A percentile compares a stretch with the other conserved stretches of the same genome.
phyloP scores from a whole-genome alignment of 2,888 invertebrate genomes.

The Ryuthela nishihirai region DNA sequence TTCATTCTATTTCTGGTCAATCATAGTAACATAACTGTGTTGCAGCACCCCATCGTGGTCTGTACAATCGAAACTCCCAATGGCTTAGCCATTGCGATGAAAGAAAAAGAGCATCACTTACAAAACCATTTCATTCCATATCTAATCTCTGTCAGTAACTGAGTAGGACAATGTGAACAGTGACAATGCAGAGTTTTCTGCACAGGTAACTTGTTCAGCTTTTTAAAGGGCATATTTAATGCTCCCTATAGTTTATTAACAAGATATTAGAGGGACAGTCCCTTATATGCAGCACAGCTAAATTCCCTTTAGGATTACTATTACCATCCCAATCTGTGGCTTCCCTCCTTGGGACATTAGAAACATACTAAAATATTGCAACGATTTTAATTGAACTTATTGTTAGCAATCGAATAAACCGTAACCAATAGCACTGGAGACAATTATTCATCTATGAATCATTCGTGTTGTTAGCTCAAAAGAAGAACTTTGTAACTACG shows the following conservation, averaged over 20 bases:
- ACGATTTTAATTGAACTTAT: too few relatives aligned
- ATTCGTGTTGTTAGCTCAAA: too few relatives aligned
- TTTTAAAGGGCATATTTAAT: constrained; percentile 20
- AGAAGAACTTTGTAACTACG: too few relatives aligned
- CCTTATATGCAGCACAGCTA: constrained; percentile 5
- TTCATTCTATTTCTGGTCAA: constrained; percentile 19
- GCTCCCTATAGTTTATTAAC: constrained; percentile 20
- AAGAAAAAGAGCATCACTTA: too few relatives aligned
- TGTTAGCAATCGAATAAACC: too few relatives aligned
- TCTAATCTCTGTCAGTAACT: too few relatives aligned
- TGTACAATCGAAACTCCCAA: constrained; percentile 9
- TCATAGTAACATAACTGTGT: constrained; percentile 13
- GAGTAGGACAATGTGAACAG: constrained; percentile 15
- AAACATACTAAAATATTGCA: too few relatives aligned
- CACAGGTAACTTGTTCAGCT: constrained; percentile 10
- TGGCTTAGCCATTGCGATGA: too few relatives aligned
- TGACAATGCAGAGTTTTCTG: constrained; percentile 9
- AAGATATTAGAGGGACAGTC: constrained; percentile 14
- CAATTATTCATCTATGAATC: too few relatives aligned
- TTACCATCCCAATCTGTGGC: constrained; percentile 24
- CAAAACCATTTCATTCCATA: too few relatives aligned
- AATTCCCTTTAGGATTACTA: too few relatives aligned
- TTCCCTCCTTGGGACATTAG: constrained; percentile 3
- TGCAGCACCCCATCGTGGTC: constrained; percentile 15
- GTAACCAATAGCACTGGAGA: too few relatives aligned